Percentiles rank a stretch among this genome's conserved stretches.
phyloP scores from a whole-genome alignment of 1,140 invertebrate species.

The Schlechtendalia chinensis region DNA sequence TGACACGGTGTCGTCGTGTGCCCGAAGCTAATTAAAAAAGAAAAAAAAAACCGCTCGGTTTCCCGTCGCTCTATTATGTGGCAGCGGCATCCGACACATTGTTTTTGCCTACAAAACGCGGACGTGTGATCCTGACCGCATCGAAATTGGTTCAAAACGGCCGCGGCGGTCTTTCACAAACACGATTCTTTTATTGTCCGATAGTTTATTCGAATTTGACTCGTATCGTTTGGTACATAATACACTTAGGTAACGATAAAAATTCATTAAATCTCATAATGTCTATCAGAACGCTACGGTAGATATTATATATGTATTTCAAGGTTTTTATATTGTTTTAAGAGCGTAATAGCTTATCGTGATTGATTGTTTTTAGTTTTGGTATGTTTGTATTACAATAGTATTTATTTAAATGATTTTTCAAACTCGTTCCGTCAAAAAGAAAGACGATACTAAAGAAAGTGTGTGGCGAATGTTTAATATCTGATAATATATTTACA shows the following conservation, averaged over 20 bases:
- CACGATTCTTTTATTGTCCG: not conserved
- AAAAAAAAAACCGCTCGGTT: not conserved
- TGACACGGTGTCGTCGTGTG: conserved; percentile 18
- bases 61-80: not conserved
- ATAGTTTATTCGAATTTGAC: conserved; percentile 19
- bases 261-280: not conserved
- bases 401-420: not conserved
- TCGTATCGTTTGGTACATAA: not conserved
- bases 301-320: not conserved
- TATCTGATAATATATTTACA: too few species aligned
- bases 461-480: not conserved
- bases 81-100: not conserved
- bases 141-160: not conserved
- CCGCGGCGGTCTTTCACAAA: not conserved
- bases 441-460: not conserved
- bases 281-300: not conserved
- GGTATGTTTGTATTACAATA: not conserved
- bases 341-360: not conserved
- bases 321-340: conserved; percentile 21
- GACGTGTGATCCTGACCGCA: not conserved
- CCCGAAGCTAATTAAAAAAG: conserved; percentile 10
- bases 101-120: too few species aligned
- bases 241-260: not conserved
- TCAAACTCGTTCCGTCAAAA: not conserved
- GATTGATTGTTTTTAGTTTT: conserved; percentile 11